phyloP scores from a whole-genome alignment of 2,888 invertebrate genomes.

The Volucella bombylans region DNA sequence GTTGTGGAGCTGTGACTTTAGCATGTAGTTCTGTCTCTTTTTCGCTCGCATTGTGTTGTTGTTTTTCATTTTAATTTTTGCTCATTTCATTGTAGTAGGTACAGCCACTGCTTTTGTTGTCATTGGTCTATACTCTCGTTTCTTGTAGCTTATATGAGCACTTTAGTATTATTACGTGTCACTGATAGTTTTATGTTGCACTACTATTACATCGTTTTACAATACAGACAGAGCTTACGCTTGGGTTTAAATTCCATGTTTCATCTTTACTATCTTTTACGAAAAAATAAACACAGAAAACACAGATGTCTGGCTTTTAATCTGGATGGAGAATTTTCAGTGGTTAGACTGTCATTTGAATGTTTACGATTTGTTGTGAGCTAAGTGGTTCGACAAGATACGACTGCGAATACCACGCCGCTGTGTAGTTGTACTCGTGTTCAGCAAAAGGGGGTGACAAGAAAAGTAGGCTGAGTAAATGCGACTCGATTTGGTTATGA shows the following conservation, averaged over 20 bases:
- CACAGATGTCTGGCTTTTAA: constrained; percentile 4
- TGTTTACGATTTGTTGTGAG: constrained; percentile 65
- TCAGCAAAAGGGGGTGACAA: constrained; percentile 6
- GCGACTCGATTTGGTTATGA: constrained; percentile 27
- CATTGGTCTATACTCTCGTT: constrained; percentile 28
- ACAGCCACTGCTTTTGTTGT: constrained; percentile 39
- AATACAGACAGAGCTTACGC: constrained; percentile 10
- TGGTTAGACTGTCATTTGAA: constrained; percentile 64
- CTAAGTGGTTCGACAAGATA: constrained; percentile 61
- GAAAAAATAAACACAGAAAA: constrained; percentile 15
- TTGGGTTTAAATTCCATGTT: background rate
- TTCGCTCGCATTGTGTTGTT: constrained; percentile 11
- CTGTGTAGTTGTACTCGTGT: background rate
- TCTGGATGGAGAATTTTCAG: constrained; percentile 46
- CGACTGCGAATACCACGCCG: background rate
- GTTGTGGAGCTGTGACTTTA: constrained; percentile 70
- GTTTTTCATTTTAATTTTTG: constrained; percentile 13
- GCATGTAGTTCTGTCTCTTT: constrained; percentile 32
- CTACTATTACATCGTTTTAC: constrained; percentile 39
- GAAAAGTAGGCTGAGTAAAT: constrained; percentile 60
- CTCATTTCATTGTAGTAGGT: background rate
- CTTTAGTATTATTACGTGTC: constrained; percentile 28
- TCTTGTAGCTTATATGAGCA: background rate
- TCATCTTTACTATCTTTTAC: background rate
- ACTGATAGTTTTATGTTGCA: constrained; percentile 30